phyloP scores from a whole-genome alignment of 2,888 invertebrate species.

The Campopleginae sp. region DNA sequence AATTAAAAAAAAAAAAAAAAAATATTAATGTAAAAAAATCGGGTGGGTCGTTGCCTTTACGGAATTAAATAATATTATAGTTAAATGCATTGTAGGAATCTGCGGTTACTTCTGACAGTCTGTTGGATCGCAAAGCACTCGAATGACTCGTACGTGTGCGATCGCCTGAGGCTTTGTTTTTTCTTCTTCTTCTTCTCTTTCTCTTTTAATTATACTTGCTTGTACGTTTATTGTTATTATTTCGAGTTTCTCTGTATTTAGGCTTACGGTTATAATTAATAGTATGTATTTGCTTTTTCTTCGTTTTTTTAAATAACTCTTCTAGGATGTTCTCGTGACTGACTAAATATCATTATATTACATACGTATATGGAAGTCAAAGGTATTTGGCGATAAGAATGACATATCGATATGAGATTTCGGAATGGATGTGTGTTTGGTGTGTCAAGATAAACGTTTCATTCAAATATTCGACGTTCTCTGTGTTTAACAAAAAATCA shows the following conservation, averaged over 20 bases:
- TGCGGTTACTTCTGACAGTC: constrained; percentile 81
- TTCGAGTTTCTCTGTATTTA: constrained; percentile 59
- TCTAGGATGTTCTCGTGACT: constrained; percentile 44
- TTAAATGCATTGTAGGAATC: constrained; percentile 83
- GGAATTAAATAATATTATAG: constrained; percentile 71
- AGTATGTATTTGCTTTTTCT: constrained; percentile 42
- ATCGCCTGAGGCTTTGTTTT: constrained; percentile 40
- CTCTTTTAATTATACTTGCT: constrained; percentile 55
- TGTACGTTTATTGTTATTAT: constrained; percentile 58
- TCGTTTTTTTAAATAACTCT: constrained; percentile 50
- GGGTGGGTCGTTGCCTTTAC: constrained; percentile 50
- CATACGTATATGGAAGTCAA: constrained; percentile 68
- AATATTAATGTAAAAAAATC: constrained; percentile 20
- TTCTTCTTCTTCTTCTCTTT: constrained; percentile 14
- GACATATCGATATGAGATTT: constrained; percentile 65
- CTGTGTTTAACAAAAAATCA: neutral
- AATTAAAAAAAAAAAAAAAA: constrained; percentile 25
- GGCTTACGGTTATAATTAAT: constrained; percentile 76
- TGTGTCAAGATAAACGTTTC: constrained; percentile 15
- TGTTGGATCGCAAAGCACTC: constrained; percentile 69
- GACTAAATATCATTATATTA: constrained; percentile 64
- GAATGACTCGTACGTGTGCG: constrained; percentile 35
- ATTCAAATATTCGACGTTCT: neutral
- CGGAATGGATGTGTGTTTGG: constrained; percentile 72
- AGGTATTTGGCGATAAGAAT: constrained; percentile 68